Percentiles rank a stretch among this genome's conserved stretches.
phyloP scores from a whole-genome alignment of 2,113 vertebrate genomes.

The Notarius quadriscutis region DNA sequence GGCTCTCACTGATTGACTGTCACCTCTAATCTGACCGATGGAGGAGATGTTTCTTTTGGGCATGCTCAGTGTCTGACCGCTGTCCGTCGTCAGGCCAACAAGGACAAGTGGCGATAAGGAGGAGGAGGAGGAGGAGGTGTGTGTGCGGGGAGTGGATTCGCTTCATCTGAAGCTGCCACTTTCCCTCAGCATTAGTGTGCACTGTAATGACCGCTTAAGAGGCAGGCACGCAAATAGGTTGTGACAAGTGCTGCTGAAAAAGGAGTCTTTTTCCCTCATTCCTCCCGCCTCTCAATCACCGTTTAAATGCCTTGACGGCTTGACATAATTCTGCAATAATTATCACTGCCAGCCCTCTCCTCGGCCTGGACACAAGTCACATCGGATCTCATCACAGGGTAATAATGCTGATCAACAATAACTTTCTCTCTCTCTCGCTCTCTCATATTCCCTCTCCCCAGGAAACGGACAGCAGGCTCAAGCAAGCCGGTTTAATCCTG shows the following conservation, averaged over 20 bases:
- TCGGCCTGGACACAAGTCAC: constrained; percentile 84
- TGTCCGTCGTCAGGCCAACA: constrained; percentile 83
- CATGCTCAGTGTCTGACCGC: constrained; percentile 77
- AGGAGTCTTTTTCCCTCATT: constrained; percentile 84
- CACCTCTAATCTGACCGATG: constrained; percentile 81
- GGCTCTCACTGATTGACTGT: constrained; percentile 81
- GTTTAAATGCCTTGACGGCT: constrained; percentile 91
- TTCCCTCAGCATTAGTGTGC: constrained; percentile 95
- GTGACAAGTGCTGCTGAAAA: constrained; percentile 93
- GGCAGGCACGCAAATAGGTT: constrained; percentile 92
- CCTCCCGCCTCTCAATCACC: constrained; percentile 81
- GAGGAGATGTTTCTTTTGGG: constrained; percentile 80
- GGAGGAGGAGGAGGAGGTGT: constrained; percentile 68
- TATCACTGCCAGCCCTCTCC: constrained; percentile 94
- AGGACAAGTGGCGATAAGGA: constrained; percentile 68
- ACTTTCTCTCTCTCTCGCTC: constrained; percentile 56
- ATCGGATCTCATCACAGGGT: constrained; percentile 84
- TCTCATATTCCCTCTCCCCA: constrained; percentile 65
- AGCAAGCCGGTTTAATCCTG: constrained; percentile 80
- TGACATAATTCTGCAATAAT: constrained; percentile 98
- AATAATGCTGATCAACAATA: constrained; percentile 90
- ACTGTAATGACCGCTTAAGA: constrained; percentile 97
- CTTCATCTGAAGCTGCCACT: constrained; percentile 92
- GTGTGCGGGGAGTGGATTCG: constrained; percentile 63
- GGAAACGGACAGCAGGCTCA: constrained; percentile 82